Evolutionary conservation across 1,140 invertebrate species (phyloP), one percentile per base, ranked within the genome.

Genomic region (Lucilia sericata): DNA sequence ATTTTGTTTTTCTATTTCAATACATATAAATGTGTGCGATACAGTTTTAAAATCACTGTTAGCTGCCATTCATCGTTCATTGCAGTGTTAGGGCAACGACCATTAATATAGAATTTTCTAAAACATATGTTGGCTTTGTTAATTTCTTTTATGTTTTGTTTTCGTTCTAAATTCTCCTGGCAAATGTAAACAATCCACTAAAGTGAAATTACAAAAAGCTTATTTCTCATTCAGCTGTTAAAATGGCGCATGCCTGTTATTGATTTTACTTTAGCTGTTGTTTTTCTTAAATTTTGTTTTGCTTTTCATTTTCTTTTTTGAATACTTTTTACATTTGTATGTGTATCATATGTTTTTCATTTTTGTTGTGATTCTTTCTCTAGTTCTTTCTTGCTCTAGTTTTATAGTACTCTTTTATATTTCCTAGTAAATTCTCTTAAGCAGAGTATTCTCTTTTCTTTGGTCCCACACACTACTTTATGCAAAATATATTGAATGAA

Each of bases 1-100:
- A 21, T 70, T 70, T 19, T 70, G 5, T 21, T 19, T 70, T 14
- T 55, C 51, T 14, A 55, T 55, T 55, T 55, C 12, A 55, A 55
- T 55, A 12, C 10, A 51, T 51, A 14, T 13, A 55, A 55, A n/a
- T 13, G 5, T 17, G 21, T 21, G 65, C 17, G 74, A 2, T 19
- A 78, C 75, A 80, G 42, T 80, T 80, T 80, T 13, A 80, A 51
- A 80, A 49, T 51, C 42, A 80, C 76, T 80, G 12, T n/a, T 25
- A 17, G n/a, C 47, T 14, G 12, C 7, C 76, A 49, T 19, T 51
- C 19, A 42, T 49, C 21, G 47, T 5, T 30, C 3, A 30, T 30
- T 30, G 25, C 2, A 4, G 19, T 42, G 34, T 7, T 9, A 49
- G 76, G 76, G 17, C 47, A 51, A 51, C 76, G 76, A 10, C 76